Evolutionary conservation across 2,888 invertebrate genomes (phyloP), one percentile per base, ranked within the genome.

Genomic region (Epinotia bilunana): DNA sequence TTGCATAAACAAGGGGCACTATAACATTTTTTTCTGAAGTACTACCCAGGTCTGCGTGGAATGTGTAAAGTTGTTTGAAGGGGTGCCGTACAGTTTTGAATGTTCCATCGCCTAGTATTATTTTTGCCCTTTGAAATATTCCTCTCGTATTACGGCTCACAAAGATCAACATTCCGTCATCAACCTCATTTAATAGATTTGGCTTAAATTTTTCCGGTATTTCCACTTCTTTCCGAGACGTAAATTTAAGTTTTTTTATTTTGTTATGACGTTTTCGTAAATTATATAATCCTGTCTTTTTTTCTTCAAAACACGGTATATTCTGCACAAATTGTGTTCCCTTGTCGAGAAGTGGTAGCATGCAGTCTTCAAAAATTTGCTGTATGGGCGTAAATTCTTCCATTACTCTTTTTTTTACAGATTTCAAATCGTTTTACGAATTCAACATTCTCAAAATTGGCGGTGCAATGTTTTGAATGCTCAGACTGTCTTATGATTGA

Each of bases 181-280:
- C n/a, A n/a, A n/a, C n/a, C n/a, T n/a, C n/a, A n/a, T n/a, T n/a
- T n/a, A n/a, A n/a, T n/a, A n/a, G n/a, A n/a, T n/a, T n/a, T n/a
- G n/a, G n/a, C n/a, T n/a, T n/a, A n/a, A n/a, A n/a, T n/a, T n/a
- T n/a, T n/a, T n/a, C 49, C 46, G 60, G 69, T 46, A 69, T 60
- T 60, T 69, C 60, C 58, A 69, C 58, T 69, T 69, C 46, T 69
- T 60, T 69, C 46, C 0, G 60, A 60, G 49, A 60, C 2, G 58
- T 28, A 60, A 60, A 69, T 69, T 12, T 60, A 23, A 69, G 69
- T 69, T 69, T 60, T 23, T 49, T 69, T 28, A 58, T 69, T n/a
- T 58, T 69, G 67, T 67, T 67, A 67, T 67, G 67, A 67, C 67
- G 67, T 65, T 65, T 65, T 65, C 64, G 53, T 65, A 65, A 65